Evolutionary conservation across 2,888 invertebrate genomes (phyloP).

Genomic region (Conchocele bisecta): DNA sequence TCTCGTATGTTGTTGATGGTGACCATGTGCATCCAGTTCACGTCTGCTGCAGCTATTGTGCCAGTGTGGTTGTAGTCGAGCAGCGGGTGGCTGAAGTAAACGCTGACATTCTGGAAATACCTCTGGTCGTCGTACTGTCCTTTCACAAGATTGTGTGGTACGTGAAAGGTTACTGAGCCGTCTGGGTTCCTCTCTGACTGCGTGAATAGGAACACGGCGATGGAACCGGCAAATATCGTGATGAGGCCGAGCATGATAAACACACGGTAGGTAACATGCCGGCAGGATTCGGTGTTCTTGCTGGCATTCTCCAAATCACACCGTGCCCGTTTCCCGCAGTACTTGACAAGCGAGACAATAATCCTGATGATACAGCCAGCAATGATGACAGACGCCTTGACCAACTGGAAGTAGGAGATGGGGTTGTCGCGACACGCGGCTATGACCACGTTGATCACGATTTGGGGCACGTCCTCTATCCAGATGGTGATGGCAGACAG

Average conservation of each 20-base stretch:
- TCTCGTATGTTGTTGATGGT: slow-evolving; percentile 52
- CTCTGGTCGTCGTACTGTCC: slow-evolving; percentile 69
- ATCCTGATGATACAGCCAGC: slow-evolving; percentile 65
- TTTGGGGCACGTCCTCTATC: slow-evolving; percentile 69
- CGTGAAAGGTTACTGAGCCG: slow-evolving; percentile 68
- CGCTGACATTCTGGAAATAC: slow-evolving; percentile 73
- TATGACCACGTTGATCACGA: slow-evolving; percentile 65
- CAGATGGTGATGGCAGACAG: slow-evolving; percentile 61
- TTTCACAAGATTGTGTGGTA: slow-evolving; percentile 65
- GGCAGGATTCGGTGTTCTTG: slow-evolving; percentile 45
- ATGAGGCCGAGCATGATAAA: slow-evolving; percentile 72
- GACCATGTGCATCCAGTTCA: slow-evolving; percentile 66
- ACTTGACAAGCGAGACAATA: slow-evolving; percentile 58
- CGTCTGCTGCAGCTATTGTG: slow-evolving; percentile 1
- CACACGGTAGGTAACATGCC: slow-evolving; percentile 65
- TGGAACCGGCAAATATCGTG: slow-evolving; percentile 63
- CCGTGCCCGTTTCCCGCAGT: slow-evolving; percentile 61
- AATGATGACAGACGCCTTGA: slow-evolving; percentile 68
- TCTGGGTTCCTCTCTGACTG: slow-evolving; percentile 68
- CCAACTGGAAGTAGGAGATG: slow-evolving; percentile 68
- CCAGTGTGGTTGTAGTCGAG: slow-evolving; percentile 48
- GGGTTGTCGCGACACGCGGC: slow-evolving; percentile 68
- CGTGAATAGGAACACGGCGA: slow-evolving; percentile 71
- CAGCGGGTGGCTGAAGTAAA: slow-evolving; percentile 68
- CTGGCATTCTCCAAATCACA: slow-evolving; percentile 53